phyloP scores from a whole-genome alignment of 2,113 vertebrate genomes.

The Psilopsiagon aymara region DNA sequence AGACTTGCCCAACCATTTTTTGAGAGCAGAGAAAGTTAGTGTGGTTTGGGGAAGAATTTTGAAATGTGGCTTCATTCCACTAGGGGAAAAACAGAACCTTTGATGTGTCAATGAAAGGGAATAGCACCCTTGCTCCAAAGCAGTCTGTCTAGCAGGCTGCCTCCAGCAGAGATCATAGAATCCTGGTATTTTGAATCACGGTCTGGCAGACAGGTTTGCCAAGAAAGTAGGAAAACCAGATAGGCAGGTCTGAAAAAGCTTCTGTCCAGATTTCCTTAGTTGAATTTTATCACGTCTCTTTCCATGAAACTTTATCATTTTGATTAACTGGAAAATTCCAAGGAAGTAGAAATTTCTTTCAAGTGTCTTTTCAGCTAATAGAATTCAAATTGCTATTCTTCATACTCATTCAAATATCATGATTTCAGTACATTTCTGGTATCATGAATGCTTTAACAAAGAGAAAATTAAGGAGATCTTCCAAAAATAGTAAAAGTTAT shows the following conservation, averaged over 20 bases:
- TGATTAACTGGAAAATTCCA: neutral
- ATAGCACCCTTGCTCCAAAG: neutral
- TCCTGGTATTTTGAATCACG: neutral
- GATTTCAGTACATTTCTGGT: neutral
- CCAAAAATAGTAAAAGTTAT: neutral
- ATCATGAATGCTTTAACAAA: neutral
- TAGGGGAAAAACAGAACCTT: neutral
- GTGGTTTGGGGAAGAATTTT: neutral
- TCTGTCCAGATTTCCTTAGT: neutral
- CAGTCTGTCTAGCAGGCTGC: neutral
- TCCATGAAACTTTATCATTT: neutral
- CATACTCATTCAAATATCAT: rapidly evolving
- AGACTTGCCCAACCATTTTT: neutral
- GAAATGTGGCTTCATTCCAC: neutral
- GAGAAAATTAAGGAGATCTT: neutral
- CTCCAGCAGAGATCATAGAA: slow-evolving; percentile 43
- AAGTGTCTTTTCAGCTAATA: neutral
- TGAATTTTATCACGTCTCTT: neutral
- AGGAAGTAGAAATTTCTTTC: neutral
- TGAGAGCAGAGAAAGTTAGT: neutral
- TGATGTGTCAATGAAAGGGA: neutral
- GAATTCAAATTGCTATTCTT: neutral
- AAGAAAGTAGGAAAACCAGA: neutral
- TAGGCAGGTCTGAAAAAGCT: neutral
- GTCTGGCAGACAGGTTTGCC: neutral